A percentile compares a stretch with the other conserved stretches of the same genome.
Evolutionary conservation across 1,140 invertebrate genomes (phyloP).

Genomic region (Drosophila quadrilineata): DNA sequence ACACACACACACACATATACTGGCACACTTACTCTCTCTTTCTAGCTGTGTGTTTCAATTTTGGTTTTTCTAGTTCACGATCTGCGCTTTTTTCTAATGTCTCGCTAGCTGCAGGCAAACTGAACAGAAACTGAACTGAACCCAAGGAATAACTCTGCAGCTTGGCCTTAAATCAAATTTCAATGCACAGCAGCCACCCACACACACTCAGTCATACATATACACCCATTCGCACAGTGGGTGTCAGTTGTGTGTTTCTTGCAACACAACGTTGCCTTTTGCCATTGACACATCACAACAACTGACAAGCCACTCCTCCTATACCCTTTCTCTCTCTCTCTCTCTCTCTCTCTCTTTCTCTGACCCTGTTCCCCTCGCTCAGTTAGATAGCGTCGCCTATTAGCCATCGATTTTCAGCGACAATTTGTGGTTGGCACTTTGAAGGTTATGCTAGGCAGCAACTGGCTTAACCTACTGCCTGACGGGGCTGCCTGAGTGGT

Average conservation of each 20-base stretch:
- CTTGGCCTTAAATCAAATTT: slow-evolving; percentile 73
- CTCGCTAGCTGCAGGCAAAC: slow-evolving; percentile 38
- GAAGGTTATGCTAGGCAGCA: slow-evolving; percentile 49
- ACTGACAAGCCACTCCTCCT: slow-evolving; percentile 28
- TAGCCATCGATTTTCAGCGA: slow-evolving; percentile 66
- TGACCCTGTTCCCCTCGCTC: too few species aligned
- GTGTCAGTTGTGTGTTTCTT: slow-evolving; percentile 54
- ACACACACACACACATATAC: background rate
- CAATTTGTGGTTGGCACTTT: slow-evolving; percentile 64
- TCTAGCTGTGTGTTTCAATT: slow-evolving; percentile 17
- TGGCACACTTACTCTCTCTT: too few species aligned
- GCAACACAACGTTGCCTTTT: slow-evolving; percentile 49
- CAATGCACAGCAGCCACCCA: slow-evolving; percentile 22
- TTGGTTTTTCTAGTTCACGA: slow-evolving; percentile 63
- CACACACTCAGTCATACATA: background rate
- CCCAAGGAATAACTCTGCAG: slow-evolving; percentile 25
- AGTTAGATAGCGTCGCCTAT: slow-evolving; percentile 36
- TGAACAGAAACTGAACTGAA: too few species aligned
- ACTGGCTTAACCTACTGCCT: slow-evolving; percentile 14
- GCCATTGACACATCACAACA: slow-evolving; percentile 63
- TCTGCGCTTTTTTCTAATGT: slow-evolving; percentile 46
- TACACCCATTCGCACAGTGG: background rate
- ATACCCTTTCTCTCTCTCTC: too few species aligned
- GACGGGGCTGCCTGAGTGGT: background rate
- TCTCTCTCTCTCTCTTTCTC: too few species aligned